These are phyloP conservation scores for Triops cancriformis DNA, from an alignment of 1,140 invertebrate species.

Conservation along the genomic window DNA sequence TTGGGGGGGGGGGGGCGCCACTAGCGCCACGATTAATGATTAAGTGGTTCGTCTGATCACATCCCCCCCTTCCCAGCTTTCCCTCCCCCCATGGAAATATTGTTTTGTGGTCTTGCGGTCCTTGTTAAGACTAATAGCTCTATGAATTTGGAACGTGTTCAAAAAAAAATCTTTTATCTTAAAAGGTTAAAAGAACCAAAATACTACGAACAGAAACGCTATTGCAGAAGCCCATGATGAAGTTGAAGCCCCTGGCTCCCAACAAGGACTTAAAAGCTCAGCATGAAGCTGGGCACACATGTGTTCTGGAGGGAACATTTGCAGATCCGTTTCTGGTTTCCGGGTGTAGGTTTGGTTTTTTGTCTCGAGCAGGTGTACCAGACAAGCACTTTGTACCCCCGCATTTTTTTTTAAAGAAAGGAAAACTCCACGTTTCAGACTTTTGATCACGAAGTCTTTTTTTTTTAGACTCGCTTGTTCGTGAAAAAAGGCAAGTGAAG, in stretches of 20 bases:
- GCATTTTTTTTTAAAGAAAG: neutral
- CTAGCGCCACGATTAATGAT: neutral
- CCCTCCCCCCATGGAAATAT: neutral
- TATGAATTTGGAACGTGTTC: neutral
- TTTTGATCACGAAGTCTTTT: neutral
- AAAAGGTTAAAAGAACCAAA: neutral
- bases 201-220: neutral
- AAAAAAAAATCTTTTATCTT: neutral
- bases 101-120: neutral
- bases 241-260: neutral
- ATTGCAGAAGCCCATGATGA: neutral
- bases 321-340: neutral
- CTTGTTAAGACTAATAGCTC: neutral
- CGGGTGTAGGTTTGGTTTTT: neutral
- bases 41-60: neutral
- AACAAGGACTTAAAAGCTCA: constrained; percentile 6
- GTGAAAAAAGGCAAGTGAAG: neutral
- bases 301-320: neutral
- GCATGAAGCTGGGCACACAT: constrained; percentile 9
- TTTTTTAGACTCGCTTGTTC: neutral
- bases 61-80: too few relatives aligned
- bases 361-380: neutral
- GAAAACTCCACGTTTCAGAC: neutral
- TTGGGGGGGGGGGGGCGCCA: neutral
- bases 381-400: neutral